Base-by-base conservation (phyloP, 2,797 vertebrate genomes). In the Chaetodon trifasciatus region DNA sequence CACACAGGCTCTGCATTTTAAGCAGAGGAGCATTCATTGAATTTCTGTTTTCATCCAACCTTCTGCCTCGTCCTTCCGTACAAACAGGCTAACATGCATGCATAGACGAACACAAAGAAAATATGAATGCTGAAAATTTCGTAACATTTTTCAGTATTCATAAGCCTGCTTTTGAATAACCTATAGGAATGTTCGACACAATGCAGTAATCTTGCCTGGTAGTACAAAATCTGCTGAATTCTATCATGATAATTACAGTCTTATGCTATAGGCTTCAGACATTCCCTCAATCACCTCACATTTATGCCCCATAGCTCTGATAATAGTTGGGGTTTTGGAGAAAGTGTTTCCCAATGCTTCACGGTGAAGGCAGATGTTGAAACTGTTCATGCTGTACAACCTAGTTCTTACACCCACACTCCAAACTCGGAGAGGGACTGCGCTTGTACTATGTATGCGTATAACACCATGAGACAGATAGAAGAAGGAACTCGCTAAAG, bases 1-100 rank as follows among this genome's bases (percentile, higher is more conserved):
- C 86, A 86, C 84, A 90, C 89, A 73, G 90, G 88, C 87, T 88
- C 86, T 93, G 92, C 87, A 93, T 93, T 92, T 91, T 84, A 93
- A 93, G 81, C 82, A 87, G 91, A 87, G 71, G 57, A 69, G 83
- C 79, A 84, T 90, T 94, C 78, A 90, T 81, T 92, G 85, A 89
- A 87, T 91, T 91, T 91, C 79, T 89, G 83, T 83, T 86, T 93
- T 93, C 88, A 92, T 87, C 78, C 79, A 83, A 77, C 77, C 82
- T 66, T 78, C 81, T 87, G 72, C 84, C 21, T 52, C 78, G 73
- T 86, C 74, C 61, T 79, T 56, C 66, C 70, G 76, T 63, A 58
- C 67, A 89, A 79, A 84, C 76, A 83, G 58, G 65, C 68, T 46
- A 58, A 78, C 72, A 73, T 67, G 76, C 73, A 70, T 76, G 17